phyloP scores from a whole-genome alignment of 2,797 vertebrate species.

The Heliangelus exortis region DNA sequence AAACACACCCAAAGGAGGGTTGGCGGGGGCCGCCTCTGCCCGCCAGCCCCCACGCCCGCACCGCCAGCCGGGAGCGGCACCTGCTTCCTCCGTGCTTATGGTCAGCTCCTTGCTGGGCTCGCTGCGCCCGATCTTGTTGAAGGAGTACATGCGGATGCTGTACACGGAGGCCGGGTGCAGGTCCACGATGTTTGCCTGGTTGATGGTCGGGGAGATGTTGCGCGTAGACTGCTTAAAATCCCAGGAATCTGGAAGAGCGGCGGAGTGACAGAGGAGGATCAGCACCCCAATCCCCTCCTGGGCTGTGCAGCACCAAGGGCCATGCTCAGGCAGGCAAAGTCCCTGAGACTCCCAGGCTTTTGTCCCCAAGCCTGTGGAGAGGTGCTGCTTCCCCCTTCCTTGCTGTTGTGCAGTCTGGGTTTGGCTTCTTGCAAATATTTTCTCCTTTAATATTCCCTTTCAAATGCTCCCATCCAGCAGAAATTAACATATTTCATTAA shows the following conservation, averaged over 20 bases:
- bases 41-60: fast-evolving
- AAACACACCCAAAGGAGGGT: not conserved
- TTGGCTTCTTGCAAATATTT: slow-evolving; percentile 27
- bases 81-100: slow-evolving; percentile 97
- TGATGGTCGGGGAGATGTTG: slow-evolving; percentile 97
- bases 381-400: not conserved
- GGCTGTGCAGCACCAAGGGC: fast-evolving
- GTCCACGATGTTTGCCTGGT: slow-evolving; percentile 98
- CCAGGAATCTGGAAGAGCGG: slow-evolving; percentile 88
- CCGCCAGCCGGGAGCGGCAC: slow-evolving; percentile 55
- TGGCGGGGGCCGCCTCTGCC: not conserved
- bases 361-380: fast-evolving
- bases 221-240: slow-evolving; percentile 96
- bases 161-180: slow-evolving; percentile 96
- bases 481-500: slow-evolving; percentile 74
- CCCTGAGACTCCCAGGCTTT: not conserved
- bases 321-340: not conserved
- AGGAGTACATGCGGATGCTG: slow-evolving; percentile 99
- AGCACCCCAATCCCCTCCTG: not conserved
- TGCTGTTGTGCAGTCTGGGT: fast-evolving
- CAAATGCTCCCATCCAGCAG: slow-evolving; percentile 56
- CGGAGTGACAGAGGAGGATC: fast-evolving
- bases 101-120: slow-evolving; percentile 98
- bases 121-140: slow-evolving; percentile 95
- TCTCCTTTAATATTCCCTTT: slow-evolving; percentile 76